Base-by-base conservation (phyloP, 2,797 vertebrate genomes). In the Pantherophis vulpinus region DNA sequence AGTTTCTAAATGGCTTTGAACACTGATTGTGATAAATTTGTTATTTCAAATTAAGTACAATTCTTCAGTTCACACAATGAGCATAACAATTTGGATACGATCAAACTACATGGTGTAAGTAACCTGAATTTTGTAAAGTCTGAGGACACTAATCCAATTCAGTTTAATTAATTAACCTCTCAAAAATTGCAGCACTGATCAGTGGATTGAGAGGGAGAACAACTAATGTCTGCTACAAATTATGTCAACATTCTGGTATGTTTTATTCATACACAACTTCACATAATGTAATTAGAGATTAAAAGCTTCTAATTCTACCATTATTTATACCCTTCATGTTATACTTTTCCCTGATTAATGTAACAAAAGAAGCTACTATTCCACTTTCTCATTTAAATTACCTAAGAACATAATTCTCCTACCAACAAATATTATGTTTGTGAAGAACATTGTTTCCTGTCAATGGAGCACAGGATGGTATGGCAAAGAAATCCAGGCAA, bases 241-340 rank as follows among this genome's bases (percentile, higher is more conserved):
- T 96, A 95, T 96, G 95, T 94, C 95, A 97, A 95, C 94, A 94
- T 96, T 96, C 90, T 90, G 90, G 94, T 95, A 96, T 96, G 95
- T 96, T 97, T 97, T 96, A 96, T 97, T 97, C 96, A 97, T 96
- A 95, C 93, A 93, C 93, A 97, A 95, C 94, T 96, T 95, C 94
- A 95, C 70, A 91, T 94, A 95, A 95, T 93, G 51, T 95, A 97
- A 96, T 96, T 97, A 96, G 92, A 96, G 94, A 94, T 91, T 96
- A 95, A 96, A 92, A 92, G 92, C 56, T 94, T 95, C 92, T 96
- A 95, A 95, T 95, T 96, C 95, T 95, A 61, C 66, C 0, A 0
- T 94, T 96, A 95, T 95, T 96, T 97, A 96, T 93, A 96, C 58
- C 60, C 60, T 83, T 87, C 42, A 91, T 90, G 66, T 87, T 90